phyloP scores from a whole-genome alignment of 2,113 vertebrate species.

The Casuarius casuarius region DNA sequence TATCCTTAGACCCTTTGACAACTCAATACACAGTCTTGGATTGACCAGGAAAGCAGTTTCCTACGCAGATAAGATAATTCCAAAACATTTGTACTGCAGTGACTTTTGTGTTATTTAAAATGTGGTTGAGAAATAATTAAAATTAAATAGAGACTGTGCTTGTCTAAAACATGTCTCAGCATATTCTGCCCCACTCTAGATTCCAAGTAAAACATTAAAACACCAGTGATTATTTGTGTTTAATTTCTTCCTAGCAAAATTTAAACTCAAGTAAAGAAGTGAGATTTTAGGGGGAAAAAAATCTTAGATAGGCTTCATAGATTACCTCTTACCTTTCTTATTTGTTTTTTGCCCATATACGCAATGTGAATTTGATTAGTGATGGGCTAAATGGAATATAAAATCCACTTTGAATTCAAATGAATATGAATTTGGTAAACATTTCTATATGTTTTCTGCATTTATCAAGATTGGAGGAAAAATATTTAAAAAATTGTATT shows the following conservation, averaged over 20 bases:
- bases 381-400: background rate
- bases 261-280: accelerated
- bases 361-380: background rate
- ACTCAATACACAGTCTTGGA: too few relatives aligned
- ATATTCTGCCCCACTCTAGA: background rate
- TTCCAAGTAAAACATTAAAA: background rate
- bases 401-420: background rate
- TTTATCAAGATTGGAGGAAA: background rate
- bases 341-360: background rate
- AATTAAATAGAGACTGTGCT: background rate
- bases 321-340: background rate
- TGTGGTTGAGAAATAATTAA: too few relatives aligned
- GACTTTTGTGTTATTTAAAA: too few relatives aligned
- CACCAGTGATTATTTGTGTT: background rate
- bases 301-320: background rate
- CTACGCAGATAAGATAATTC: too few relatives aligned
- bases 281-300: background rate
- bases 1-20: too few relatives aligned
- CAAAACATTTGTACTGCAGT: too few relatives aligned
- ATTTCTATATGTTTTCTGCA: background rate
- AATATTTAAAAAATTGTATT: background rate
- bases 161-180: background rate
- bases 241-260: background rate
- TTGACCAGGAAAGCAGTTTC: too few relatives aligned
- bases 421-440: background rate